phyloP scores from a whole-genome alignment of 2,797 vertebrate genomes.

The Microctenopoma stevenorrisi region DNA sequence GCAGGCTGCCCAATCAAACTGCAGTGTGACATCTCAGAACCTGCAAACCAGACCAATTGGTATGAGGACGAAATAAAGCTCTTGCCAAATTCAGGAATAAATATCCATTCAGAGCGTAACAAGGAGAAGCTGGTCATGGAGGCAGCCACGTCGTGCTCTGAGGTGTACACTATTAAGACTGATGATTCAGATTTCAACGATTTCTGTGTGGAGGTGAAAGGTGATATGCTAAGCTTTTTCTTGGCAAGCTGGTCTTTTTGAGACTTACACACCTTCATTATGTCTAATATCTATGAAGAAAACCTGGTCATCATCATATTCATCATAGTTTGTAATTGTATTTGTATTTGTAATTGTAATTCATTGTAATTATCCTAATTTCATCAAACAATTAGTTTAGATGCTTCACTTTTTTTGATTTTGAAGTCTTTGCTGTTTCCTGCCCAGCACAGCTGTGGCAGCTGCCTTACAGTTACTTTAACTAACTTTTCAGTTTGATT shows the following conservation, averaged over 20 bases:
- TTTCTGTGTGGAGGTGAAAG: conserved; percentile 89
- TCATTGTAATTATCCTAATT: conserved; percentile 45
- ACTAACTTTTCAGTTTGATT: conserved; percentile 65
- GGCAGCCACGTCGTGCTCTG: conserved; percentile 79
- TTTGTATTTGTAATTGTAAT: neutral
- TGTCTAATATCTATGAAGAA: conserved; percentile 64
- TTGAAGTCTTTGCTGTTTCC: conserved; percentile 8
- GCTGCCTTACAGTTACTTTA: conserved; percentile 58
- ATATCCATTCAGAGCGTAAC: conserved; percentile 83
- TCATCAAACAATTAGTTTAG: conserved; percentile 48
- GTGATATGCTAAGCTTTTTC: conserved; percentile 85
- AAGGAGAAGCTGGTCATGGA: conserved; percentile 81
- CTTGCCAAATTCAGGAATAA: conserved; percentile 81
- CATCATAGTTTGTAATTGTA: conserved; percentile 32
- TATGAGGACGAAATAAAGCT: conserved; percentile 84
- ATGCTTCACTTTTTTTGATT: conserved; percentile 35
- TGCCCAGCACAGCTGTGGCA: conserved; percentile 24
- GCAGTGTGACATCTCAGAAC: conserved; percentile 85
- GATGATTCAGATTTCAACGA: conserved; percentile 77
- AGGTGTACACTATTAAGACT: conserved; percentile 84
- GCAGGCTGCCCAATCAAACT: conserved; percentile 82
- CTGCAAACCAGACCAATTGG: conserved; percentile 79
- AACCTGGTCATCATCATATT: conserved; percentile 60
- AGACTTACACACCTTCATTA: conserved; percentile 58
- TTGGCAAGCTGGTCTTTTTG: conserved; percentile 43